These are phyloP conservation scores for Sturnira hondurensis DNA, from an alignment of 2,113 vertebrate genomes.

Conservation along the genomic window DNA sequence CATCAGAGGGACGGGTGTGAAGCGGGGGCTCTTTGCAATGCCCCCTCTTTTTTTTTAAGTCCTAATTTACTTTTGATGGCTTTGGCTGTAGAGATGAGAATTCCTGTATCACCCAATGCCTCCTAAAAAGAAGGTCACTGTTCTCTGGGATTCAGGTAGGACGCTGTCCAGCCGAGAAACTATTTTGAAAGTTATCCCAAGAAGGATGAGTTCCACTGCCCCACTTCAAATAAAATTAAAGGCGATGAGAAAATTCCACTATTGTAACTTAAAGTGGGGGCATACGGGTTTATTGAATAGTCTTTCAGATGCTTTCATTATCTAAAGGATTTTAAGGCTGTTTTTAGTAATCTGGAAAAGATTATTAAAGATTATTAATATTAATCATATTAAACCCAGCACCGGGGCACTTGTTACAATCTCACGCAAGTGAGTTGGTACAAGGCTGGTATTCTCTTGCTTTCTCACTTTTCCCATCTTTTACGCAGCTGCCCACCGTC, in stretches of 20 bases:
- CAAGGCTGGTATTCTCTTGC: background rate
- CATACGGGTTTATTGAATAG: background rate
- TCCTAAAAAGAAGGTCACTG: background rate
- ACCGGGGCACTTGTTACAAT: background rate
- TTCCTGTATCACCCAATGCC: background rate
- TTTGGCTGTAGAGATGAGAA: conserved; percentile 32
- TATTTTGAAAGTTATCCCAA: conserved; percentile 1
- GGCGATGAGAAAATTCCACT: background rate
- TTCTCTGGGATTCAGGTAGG: conserved; percentile 10
- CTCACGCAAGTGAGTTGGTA: background rate
- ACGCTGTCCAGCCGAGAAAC: conserved; percentile 7
- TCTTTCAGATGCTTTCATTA: conserved; percentile 2
- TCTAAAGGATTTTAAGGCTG: background rate
- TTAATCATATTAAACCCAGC: background rate
- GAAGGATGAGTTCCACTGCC: background rate
- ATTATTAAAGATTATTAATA: background rate
- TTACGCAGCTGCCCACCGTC: conserved; percentile 50
- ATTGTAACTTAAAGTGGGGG: background rate
- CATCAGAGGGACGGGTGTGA: background rate
- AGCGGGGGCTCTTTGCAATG: conserved; percentile 5
- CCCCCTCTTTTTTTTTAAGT: background rate
- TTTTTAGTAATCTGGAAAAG: conserved; percentile 38
- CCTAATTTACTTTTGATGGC: conserved; percentile 52
- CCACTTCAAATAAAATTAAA: background rate
- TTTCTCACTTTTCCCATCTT: background rate